phyloP scores from a whole-genome alignment of 2,888 invertebrate genomes.

The Drosophila tripunctata region DNA sequence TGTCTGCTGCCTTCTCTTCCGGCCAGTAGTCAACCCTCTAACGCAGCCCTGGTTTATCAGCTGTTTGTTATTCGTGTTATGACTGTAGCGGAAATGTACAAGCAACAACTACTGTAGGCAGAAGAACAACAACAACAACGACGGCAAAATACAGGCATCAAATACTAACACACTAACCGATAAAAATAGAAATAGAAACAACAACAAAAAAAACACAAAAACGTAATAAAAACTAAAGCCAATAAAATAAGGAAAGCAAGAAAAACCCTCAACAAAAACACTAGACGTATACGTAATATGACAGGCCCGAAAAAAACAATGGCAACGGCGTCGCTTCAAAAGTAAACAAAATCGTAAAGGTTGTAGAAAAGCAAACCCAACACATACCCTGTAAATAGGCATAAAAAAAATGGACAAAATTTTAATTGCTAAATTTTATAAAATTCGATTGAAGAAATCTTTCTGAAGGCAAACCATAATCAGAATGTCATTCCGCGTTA shows the following conservation, averaged over 20 bases:
- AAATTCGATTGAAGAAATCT: no score
- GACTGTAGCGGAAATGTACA: conserved; percentile 68
- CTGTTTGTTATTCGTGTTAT: conserved; percentile 66
- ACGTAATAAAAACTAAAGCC: conserved; percentile 40
- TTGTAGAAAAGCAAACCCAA: background rate
- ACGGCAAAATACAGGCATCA: conserved; percentile 27
- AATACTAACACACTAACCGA: conserved; percentile 60
- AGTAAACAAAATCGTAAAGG: conserved; percentile 29
- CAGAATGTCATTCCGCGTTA: no score
- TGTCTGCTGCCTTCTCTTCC: no score
- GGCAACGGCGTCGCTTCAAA: conserved; percentile 47
- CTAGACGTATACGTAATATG: conserved; percentile 54
- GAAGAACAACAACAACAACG: conserved; percentile 12
- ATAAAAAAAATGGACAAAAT: background rate
- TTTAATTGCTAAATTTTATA: background rate
- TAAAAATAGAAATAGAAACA: conserved; percentile 40
- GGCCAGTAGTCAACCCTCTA: background rate
- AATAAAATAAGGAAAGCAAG: conserved; percentile 24
- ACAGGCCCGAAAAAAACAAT: conserved; percentile 41
- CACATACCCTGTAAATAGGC: background rate
- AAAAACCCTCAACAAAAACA: conserved; percentile 14
- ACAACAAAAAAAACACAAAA: conserved; percentile 11
- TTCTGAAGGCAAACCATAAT: no score
- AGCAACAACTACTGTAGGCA: conserved; percentile 13
- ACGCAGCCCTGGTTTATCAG: conserved; percentile 54